Evolutionary conservation across 2,888 invertebrate species (phyloP), one percentile per base, ranked within the genome.

Genomic region (Ophion obscuratus): DNA sequence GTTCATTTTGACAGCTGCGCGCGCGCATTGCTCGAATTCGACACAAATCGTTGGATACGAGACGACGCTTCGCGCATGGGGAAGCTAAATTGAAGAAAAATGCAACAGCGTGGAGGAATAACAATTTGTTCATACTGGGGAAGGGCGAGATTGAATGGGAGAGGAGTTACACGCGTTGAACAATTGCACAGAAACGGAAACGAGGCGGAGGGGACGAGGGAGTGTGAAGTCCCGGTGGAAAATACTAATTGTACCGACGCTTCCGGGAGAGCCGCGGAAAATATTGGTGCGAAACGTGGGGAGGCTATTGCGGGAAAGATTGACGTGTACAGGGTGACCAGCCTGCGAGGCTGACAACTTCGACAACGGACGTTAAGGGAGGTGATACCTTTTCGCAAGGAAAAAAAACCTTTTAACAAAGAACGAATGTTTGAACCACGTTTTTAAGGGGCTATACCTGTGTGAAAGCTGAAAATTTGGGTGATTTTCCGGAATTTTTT

Each of bases 211-310:
- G 20, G 47, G 10, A 31, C 10, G 61, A 61, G 14, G 61, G 67
- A 17, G 57, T 1, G 71, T 20, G 40, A 24, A 83, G n/a, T 68
- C 62, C 83, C 79, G 68, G 74, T 75, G 84, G 70, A 71, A 57
- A 80, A 80, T 80, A 76, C 71, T 80, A 84, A 80, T 84, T 80
- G 80, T 79, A 53, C 17, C 76, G 76, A 84, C 70, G 70, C 71
- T 84, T 71, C 70, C 75, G 64, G 44, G 17, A 17, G 14, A 17
- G 53, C 17, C 17, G 17, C 53, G 53, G 53, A 53, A 53, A 53
- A 53, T 53, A 53, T 53, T 53, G 53, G 53, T 53, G 14, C 14
- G 17, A 53, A 40, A 62, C 31, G 47, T 20, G 31, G 2, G 36
- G 67, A 59, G 36, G 11, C 31, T 11, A 40, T 59, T 61, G 40